These are phyloP conservation scores for Orthosia incerta DNA, from an alignment of 2,888 invertebrate species.

Conservation along the genomic window DNA sequence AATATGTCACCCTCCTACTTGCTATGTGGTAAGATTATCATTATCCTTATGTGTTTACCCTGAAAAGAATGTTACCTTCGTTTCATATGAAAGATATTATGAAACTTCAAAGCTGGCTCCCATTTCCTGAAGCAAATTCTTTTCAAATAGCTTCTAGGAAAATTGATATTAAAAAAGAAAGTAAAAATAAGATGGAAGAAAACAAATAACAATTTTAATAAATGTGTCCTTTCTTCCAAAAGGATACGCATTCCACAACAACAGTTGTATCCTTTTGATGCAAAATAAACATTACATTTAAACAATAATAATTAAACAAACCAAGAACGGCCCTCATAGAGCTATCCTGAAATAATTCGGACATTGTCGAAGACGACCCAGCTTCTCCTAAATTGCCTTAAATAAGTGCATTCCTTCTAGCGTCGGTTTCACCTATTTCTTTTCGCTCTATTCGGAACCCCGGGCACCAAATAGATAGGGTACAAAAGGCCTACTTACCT, in stretches of 20 bases:
- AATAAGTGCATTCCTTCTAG: constrained; percentile 55
- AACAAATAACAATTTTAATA: not conserved
- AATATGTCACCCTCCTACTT: constrained; percentile 43
- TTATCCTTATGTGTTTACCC: not conserved
- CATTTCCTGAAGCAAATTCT: not conserved
- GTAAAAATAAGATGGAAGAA: not conserved
- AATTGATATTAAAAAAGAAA: not conserved
- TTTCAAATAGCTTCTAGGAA: not conserved
- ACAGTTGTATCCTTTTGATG: not conserved
- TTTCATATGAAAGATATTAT: not conserved
- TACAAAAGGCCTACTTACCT: not conserved
- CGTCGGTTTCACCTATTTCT: constrained; percentile 32
- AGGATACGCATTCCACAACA: not conserved
- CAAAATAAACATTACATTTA: constrained; percentile 8
- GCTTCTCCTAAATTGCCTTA: constrained; percentile 49
- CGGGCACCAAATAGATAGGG: not conserved
- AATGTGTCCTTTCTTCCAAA: not conserved
- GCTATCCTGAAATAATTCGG: constrained; percentile 24
- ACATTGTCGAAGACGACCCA: constrained; percentile 36
- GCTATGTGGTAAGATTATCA: constrained; percentile 26
- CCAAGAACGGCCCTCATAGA: constrained; percentile 15
- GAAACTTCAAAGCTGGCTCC: not conserved
- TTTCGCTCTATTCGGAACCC: constrained; percentile 5
- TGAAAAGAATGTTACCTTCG: not conserved
- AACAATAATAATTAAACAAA: constrained; percentile 15